Base-by-base conservation (phyloP, 2,888 invertebrate species). In the Junonia oenone region DNA sequence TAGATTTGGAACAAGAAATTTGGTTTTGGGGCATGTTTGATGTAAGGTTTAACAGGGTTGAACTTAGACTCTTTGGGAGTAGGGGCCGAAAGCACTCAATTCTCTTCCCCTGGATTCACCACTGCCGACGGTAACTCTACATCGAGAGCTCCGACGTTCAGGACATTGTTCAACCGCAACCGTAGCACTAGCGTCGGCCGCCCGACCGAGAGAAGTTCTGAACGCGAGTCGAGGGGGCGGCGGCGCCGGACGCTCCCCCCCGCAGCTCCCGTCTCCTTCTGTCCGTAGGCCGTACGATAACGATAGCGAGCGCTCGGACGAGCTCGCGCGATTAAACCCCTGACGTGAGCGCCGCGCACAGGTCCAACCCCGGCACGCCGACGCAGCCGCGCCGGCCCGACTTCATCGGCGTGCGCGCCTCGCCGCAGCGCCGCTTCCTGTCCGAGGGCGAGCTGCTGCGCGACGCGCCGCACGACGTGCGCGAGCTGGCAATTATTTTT, bases 291-390 rank as follows among this genome's bases (percentile, higher is more conserved):
- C 83, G 86, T 84, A 88, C 88, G 88, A 84, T 88, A 88, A 88
- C 84, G 85, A 82, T 84, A 87, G 87, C 87, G 81, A 82, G 81
- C 83, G 83, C 83, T 84, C 88, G 78, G 89, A 89, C 87, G 90
- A 90, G 86, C 84, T 87, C 83, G 85, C 88, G 83, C 86, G 89
- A 81, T 85, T 89, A 86, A 73, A 90, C 87, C 89, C 89, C 83
- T 90, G 89, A 90, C 86, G 83, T 77, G 81, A 75, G 78, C 81
- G 83, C 80, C 78, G 82, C 80, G 80, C 91, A 85, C 93, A 97
- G 97, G 93, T 97, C 97, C 70, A 97, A 97, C 91, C 97, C 97
- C 72, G 96, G 96, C 80, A 97, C 97, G 75, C 97, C 97, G 73
- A 97, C 97, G 73, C 96, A 96, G 92, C 95, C 96, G 69, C 93